A percentile compares a stretch with the other conserved stretches of the same genome.
These are phyloP conservation scores for Ichneumoninae sp. DNA, from an alignment of 2,888 invertebrate genomes.

Conservation along the genomic window DNA sequence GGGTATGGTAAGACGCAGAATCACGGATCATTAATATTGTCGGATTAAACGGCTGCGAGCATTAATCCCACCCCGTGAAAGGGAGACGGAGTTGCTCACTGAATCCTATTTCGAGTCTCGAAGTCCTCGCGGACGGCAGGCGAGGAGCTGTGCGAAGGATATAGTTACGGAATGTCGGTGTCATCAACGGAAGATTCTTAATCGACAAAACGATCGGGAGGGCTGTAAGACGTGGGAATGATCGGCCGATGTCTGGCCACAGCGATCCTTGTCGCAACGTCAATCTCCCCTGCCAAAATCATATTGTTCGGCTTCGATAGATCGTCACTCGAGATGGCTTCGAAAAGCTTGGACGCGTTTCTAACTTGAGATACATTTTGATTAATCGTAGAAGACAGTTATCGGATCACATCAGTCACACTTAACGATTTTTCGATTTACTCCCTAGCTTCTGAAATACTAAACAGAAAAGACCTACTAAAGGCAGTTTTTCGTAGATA, in stretches of 20 bases:
- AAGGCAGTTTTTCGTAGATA: not conserved
- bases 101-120: constrained; percentile 81
- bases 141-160: constrained; percentile 55
- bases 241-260: constrained; percentile 37
- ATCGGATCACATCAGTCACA: constrained; percentile 33
- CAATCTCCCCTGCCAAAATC: constrained; percentile 38
- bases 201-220: constrained; percentile 76
- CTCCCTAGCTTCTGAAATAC: not conserved
- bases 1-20: constrained; percentile 71
- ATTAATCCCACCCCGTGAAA: constrained; percentile 79
- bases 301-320: constrained; percentile 43
- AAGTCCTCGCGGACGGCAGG: constrained; percentile 36
- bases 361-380: constrained; percentile 13
- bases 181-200: constrained; percentile 76
- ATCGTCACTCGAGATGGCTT: constrained; percentile 43
- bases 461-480: not conserved
- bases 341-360: not conserved
- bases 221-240: constrained; percentile 33
- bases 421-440: constrained; percentile 33
- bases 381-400: constrained; percentile 33
- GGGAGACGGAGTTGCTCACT: constrained; percentile 64
- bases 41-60: constrained; percentile 82
- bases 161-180: constrained; percentile 80
- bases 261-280: constrained; percentile 37
- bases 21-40: constrained; percentile 83